Evolutionary conservation across 2,888 invertebrate genomes (phyloP), one percentile per base, ranked within the genome.

Genomic region (Mycalesis mineus): DNA sequence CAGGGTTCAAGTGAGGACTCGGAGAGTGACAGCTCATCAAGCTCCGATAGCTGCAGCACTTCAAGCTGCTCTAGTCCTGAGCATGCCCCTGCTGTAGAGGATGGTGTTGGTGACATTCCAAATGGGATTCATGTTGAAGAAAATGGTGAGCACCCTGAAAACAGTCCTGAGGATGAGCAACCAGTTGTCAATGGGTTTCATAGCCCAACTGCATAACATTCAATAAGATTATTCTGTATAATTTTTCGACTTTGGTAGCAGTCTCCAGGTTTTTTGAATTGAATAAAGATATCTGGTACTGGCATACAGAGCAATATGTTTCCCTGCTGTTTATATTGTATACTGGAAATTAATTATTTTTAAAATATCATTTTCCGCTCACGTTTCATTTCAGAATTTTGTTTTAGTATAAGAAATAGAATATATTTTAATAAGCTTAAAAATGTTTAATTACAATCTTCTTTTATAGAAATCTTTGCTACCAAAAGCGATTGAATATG

Each of bases 1-100:
- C 80, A 80, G 3, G 83, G 86, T 1, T 84, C 89, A 13, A 89
- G 88, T 78, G 89, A 83, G 63, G 93, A 93, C 73, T 93, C 93
- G 4, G 93, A 91, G 70, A 91, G 91, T 80, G 91, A 91, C 65
- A 91, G 91, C 75, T 89, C 91, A n/a, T 88, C 91, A 11, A 84
- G 87, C 56, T 85, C 89, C 13, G 81, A 78, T 37, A 85, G 75
- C 58, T 67, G 70, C 33, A 83, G 89, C 72, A 85, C 89, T 48
- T 91, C 90, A 60, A 90, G 88, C 42, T 85, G 82, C 50, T 78
- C 78, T 13, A 84, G 87, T 65, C 77, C 79, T 36, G 62, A 65
- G 14, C 66, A 67, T 58, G 68, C 70, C 45, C 67, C 65, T 40
- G 70, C 68, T 55, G 61, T 67, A 6, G 63, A 64, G 56, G 70